Base-by-base conservation (phyloP, 2,113 vertebrate genomes). In the Labeo rohita region DNA sequence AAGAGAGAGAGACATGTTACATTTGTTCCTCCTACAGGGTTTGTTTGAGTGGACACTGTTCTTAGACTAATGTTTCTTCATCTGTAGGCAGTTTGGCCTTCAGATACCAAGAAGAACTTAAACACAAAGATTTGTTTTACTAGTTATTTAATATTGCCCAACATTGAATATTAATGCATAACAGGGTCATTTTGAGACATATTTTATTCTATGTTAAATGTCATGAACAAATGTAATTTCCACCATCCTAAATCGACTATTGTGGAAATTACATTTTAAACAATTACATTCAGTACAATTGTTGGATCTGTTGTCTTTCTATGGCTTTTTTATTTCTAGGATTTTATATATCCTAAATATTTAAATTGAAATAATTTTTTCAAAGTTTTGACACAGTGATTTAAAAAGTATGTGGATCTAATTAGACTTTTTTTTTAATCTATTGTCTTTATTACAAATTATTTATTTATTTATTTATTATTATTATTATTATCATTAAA, bases 21-120 rank as follows among this genome's bases (percentile, higher is more conserved):
- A 78, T 80, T 28, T 28, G 39, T 80, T 63, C 56, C 43, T 80
- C 43, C 77, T 43, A 45, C 78, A 65, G n/a, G 56, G 13, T 65
- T 13, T 65, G 39, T 47, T 80, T 80, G 12, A 49, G 4, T 65
- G n/a, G 47, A 47, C 18, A 65, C 5, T 47, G 77, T 21, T 65
- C 3, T 80, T 65, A 9, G 0, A 65, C 12, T 63, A 28, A 80
- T 78, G 50, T 39, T 78, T 21, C 34, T 78, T 56, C 34, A 78
- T 36, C 28, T 78, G 56, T 59, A 28, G 36, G 9, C 76, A 78
- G 28, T 78, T 56, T 78, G 76, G 76, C 9, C n/a, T 50, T 54
- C 9, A 5, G 28, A 50, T 36, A 34, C 9, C 10, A 45, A 45
- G 16, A 56, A 52, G 34, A 78, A 75, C 49, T 75, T 2, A 75